Percentiles rank a stretch among this genome's conserved stretches.
Evolutionary conservation across 2,113 vertebrate genomes (phyloP).

Genomic region (Nettapus auritus): DNA sequence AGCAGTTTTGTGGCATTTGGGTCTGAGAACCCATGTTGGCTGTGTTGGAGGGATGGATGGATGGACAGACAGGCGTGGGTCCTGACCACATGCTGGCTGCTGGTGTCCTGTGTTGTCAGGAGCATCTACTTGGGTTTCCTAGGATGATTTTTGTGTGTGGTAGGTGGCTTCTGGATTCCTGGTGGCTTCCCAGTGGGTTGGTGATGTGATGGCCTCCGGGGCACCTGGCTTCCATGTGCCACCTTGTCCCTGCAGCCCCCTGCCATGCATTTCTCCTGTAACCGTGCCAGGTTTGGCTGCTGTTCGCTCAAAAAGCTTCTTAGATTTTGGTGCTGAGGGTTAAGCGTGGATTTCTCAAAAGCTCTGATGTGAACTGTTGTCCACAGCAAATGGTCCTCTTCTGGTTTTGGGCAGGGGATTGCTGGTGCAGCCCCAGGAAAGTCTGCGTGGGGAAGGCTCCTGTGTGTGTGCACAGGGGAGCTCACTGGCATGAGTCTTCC

Average conservation of each 20-base stretch:
- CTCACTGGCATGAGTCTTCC: not conserved
- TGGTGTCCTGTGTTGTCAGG: not conserved
- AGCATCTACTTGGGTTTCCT: not conserved
- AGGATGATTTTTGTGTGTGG: not conserved
- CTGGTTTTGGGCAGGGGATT: no score
- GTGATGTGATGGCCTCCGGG: no score
- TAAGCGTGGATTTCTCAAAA: not conserved
- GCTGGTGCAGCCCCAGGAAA: no score
- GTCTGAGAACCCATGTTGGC: accelerated
- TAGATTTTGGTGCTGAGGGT: not conserved
- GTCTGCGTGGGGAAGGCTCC: not conserved
- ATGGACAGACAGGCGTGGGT: accelerated
- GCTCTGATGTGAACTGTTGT: not conserved
- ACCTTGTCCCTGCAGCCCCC: not conserved
- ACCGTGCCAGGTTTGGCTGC: not conserved
- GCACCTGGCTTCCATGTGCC: not conserved
- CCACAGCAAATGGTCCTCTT: no score
- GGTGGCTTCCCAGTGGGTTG: no score
- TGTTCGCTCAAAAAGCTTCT: not conserved
- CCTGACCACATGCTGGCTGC: accelerated
- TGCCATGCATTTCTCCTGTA: not conserved
- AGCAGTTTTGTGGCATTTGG: not conserved
- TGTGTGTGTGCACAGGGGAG: accelerated
- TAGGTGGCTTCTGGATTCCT: no score
- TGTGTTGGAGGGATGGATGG: accelerated